Evolutionary conservation across 2,113 vertebrate genomes (phyloP).

Genomic region (Kryptolebias marmoratus): DNA sequence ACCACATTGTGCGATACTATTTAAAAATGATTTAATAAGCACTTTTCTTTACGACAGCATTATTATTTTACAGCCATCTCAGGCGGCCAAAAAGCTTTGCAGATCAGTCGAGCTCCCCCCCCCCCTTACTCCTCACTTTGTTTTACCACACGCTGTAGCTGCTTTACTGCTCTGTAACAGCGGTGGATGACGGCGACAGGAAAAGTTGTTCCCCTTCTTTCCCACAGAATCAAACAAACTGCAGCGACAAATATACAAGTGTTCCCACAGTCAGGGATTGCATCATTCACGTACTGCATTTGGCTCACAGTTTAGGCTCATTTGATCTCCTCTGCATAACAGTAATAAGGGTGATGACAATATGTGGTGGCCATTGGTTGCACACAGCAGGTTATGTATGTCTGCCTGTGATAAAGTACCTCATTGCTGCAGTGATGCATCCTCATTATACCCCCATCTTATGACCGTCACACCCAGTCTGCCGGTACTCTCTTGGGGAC

Average conservation of each 20-base stretch:
- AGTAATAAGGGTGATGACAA: constrained; percentile 16
- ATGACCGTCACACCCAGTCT: constrained; percentile 66
- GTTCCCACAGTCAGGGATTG: constrained; percentile 59
- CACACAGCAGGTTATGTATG: constrained; percentile 13
- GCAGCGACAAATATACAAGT: neutral
- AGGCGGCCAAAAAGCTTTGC: constrained; percentile 69
- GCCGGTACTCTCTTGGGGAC: constrained; percentile 48
- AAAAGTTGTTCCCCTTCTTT: constrained; percentile 64
- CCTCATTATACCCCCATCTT: constrained; percentile 74
- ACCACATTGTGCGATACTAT: constrained; percentile 67
- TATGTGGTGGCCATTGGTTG: constrained; percentile 15
- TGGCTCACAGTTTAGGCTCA: constrained; percentile 17
- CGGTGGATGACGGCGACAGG: constrained; percentile 55
- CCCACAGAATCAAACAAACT: constrained; percentile 62
- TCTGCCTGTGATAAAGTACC: constrained; percentile 60
- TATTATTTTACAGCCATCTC: constrained; percentile 76
- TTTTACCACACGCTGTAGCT: constrained; percentile 73
- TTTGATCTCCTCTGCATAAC: constrained; percentile 30
- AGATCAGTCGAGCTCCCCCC: constrained; percentile 74
- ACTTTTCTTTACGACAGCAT: constrained; percentile 76
- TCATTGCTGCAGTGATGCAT: constrained; percentile 76
- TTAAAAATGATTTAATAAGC: constrained; percentile 82
- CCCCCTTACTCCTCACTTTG: constrained; percentile 69
- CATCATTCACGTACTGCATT: constrained; percentile 18
- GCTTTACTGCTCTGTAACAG: constrained; percentile 70